These are phyloP conservation scores for Lamprologus lemairii DNA, from an alignment of 2,113 vertebrate genomes.

Conservation along the genomic window DNA sequence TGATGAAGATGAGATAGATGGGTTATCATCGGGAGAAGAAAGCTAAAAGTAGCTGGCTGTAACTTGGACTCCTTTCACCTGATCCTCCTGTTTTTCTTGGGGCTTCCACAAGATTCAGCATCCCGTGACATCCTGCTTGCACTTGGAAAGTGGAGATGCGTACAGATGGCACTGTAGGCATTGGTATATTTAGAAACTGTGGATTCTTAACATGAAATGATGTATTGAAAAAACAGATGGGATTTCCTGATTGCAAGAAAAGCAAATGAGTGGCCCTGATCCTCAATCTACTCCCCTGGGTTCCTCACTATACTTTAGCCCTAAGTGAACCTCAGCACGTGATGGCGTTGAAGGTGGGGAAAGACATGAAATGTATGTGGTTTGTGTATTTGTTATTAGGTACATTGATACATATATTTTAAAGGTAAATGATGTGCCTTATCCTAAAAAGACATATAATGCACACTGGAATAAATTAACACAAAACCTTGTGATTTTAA, in stretches of 20 bases:
- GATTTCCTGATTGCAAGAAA: neutral
- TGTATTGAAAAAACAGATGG: conserved; percentile 25
- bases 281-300: neutral
- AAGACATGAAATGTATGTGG: neutral
- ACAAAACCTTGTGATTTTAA: conserved; percentile 38
- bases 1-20: conserved; percentile 92
- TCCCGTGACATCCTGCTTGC: neutral
- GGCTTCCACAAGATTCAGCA: conserved; percentile 4
- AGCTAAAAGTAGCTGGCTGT: conserved; percentile 57
- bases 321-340: neutral
- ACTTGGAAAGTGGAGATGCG: conserved; percentile 17
- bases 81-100: conserved; percentile 10
- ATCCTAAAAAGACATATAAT: conserved; percentile 2
- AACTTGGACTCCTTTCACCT: neutral
- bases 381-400: conserved; percentile 15
- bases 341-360: neutral
- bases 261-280: neutral
- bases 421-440: conserved; percentile 53
- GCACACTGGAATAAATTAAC: conserved; percentile 20
- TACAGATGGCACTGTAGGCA: conserved; percentile 16
- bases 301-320: neutral
- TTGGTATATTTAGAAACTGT: conserved; percentile 3
- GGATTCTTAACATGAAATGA: conserved; percentile 11
- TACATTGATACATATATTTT: conserved; percentile 34
- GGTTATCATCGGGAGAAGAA: conserved; percentile 91